phyloP scores from a whole-genome alignment of 2,888 invertebrate species.

The Sacculina carcini region DNA sequence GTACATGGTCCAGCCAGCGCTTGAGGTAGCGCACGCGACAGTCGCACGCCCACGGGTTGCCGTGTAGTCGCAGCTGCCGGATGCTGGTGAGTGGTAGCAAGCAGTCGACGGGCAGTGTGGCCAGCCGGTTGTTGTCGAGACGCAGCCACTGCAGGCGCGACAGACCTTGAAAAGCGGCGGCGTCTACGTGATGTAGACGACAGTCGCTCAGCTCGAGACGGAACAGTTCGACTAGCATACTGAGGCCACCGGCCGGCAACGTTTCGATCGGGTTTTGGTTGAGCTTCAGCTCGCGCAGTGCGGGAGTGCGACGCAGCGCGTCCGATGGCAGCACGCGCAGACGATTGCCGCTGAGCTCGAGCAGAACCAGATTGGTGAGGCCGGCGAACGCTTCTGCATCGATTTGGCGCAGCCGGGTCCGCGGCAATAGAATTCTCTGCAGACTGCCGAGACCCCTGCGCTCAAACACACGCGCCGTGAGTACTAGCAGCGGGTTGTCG shows the following conservation, averaged over 20 bases:
- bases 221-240: slow-evolving; percentile 31
- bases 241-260: slow-evolving; percentile 35
- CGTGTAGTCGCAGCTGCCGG: slow-evolving; percentile 45
- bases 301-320: slow-evolving; percentile 50
- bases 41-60: slow-evolving; percentile 58
- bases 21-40: slow-evolving; percentile 39
- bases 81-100: slow-evolving; percentile 38
- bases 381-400: slow-evolving; percentile 58
- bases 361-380: slow-evolving; percentile 61
- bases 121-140: slow-evolving; percentile 43
- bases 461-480: slow-evolving; percentile 55
- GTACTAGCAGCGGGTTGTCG: slow-evolving; percentile 55
- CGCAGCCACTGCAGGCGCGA: slow-evolving; percentile 49
- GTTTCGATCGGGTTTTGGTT: slow-evolving; percentile 45
- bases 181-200: slow-evolving; percentile 37
- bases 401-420: slow-evolving; percentile 60
- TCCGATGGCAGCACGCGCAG: slow-evolving; percentile 50
- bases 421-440: slow-evolving; percentile 56
- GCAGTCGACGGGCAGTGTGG: slow-evolving; percentile 35
- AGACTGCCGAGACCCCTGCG: slow-evolving; percentile 55
- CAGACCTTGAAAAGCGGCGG: slow-evolving; percentile 41
- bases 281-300: slow-evolving; percentile 46
- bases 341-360: slow-evolving; percentile 61
- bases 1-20: slow-evolving; percentile 16
- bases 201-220: slow-evolving; percentile 46